Conservation (phyloP, 2,888 invertebrate genomes). For the Smittia sp. region DNA sequence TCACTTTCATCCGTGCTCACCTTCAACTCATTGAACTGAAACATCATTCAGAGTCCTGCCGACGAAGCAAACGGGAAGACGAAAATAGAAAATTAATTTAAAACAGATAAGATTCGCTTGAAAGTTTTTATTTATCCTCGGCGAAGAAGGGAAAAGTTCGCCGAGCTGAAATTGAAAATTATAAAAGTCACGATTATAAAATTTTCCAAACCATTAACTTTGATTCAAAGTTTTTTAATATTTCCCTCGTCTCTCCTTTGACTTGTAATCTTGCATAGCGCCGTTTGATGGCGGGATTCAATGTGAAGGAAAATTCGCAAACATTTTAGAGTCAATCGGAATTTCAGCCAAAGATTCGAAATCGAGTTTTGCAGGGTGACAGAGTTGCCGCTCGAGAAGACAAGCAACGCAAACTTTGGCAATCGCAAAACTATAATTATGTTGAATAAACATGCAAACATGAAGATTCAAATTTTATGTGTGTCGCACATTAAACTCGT, state of each 20-base stretch:
- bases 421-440: conserved; percentile 14
- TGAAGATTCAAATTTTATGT: conserved; percentile 11
- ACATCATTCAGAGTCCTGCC: neutral
- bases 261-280: conserved; percentile 30
- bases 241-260: conserved; percentile 19
- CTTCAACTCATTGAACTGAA: conserved; percentile 8
- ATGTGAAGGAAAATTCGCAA: neutral
- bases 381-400: neutral
- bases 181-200: conserved; percentile 42
- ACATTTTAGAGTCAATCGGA: too few relatives aligned
- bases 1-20: neutral
- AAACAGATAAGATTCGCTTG: conserved; percentile 19
- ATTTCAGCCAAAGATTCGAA: neutral
- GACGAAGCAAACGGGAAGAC: neutral
- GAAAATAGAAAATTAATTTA: conserved; percentile 18
- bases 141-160: conserved; percentile 4
- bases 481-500: neutral
- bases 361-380: neutral
- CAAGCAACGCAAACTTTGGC: neutral
- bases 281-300: neutral
- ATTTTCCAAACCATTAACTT: conserved; percentile 42
- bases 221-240: conserved; percentile 40
- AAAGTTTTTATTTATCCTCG: neutral
- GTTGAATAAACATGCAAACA: conserved; percentile 1
- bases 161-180: conserved; percentile 29